phyloP scores from a whole-genome alignment of 2,113 vertebrate species.

The Pardalotus punctatus region DNA sequence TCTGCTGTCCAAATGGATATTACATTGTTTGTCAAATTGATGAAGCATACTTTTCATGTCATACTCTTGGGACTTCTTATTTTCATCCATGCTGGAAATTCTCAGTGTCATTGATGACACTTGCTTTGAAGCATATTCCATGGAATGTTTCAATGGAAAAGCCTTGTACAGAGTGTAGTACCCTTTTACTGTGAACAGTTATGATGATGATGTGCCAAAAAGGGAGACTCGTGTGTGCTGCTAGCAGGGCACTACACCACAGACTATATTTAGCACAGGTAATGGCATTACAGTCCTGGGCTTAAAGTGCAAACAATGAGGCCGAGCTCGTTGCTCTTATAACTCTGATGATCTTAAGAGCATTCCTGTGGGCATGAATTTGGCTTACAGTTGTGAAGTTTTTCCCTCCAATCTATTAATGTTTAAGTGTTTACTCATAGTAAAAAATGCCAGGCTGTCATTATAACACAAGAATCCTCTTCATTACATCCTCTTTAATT shows the following conservation, averaged over 20 bases:
- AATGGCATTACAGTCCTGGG: slow-evolving; percentile 10
- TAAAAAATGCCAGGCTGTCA: background rate
- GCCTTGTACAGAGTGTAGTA: background rate
- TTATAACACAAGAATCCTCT: background rate
- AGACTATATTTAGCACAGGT: background rate
- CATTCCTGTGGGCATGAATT: background rate
- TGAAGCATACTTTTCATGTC: background rate
- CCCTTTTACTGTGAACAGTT: background rate
- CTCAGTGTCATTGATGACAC: background rate
- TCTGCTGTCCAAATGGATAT: background rate
- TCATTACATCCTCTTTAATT: background rate
- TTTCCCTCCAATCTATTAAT: background rate
- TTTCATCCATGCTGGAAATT: background rate
- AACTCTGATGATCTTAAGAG: background rate
- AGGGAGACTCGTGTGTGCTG: background rate
- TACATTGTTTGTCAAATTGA: background rate
- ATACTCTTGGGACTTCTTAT: background rate
- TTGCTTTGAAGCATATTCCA: background rate
- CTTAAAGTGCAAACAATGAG: background rate
- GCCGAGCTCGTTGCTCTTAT: background rate
- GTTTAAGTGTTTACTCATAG: background rate
- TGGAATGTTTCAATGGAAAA: background rate
- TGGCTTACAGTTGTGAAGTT: background rate
- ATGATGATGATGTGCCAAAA: background rate
- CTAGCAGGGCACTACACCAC: background rate